A percentile compares a stretch with the other conserved stretches of the same genome.
phyloP scores from a whole-genome alignment of 2,888 invertebrate genomes.

The Aleiodes leptofemur region DNA sequence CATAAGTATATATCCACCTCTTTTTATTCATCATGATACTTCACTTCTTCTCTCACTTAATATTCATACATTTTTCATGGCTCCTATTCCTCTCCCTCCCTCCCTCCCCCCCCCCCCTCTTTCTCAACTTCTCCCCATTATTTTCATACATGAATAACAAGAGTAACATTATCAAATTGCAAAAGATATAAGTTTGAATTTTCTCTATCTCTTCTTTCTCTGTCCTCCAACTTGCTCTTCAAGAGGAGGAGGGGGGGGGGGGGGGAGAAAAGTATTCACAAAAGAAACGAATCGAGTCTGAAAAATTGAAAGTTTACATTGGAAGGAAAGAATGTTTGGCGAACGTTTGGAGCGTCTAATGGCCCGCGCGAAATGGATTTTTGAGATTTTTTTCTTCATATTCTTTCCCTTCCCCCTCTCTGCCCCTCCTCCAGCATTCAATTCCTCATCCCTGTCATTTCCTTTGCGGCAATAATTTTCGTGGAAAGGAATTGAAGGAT shows the following conservation, averaged over 20 bases:
- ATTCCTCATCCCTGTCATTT: conserved; percentile 13
- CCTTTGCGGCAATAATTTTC: conserved; percentile 26
- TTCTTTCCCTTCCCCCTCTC: conserved; percentile 4
- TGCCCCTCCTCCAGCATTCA: too few relatives aligned
- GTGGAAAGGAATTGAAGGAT: neutral
- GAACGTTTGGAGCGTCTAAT: conserved; percentile 66
- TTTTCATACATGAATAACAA: conserved; percentile 29
- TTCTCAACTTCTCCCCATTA: conserved; percentile 20
- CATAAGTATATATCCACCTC: conserved; percentile 22
- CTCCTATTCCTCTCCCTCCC: neutral
- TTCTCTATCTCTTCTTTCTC: neutral
- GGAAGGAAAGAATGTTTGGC: conserved; percentile 62
- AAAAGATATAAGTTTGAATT: conserved; percentile 1
- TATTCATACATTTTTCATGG: conserved; percentile 13
- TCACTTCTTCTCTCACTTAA: neutral
- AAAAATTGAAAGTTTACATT: conserved; percentile 48
- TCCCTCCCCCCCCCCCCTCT: neutral
- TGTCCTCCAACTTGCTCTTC: neutral
- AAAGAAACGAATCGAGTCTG: conserved; percentile 56
- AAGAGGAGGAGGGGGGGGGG: neutral
- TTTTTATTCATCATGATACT: conserved; percentile 26
- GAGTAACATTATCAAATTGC: conserved; percentile 27
- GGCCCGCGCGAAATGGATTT: conserved; percentile 70
- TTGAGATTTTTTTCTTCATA: conserved; percentile 62
- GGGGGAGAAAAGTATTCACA: neutral